A percentile compares a stretch with the other conserved stretches of the same genome.
Evolutionary conservation across 2,797 vertebrate species (phyloP).

Genomic region (Sibirionetta formosa): DNA sequence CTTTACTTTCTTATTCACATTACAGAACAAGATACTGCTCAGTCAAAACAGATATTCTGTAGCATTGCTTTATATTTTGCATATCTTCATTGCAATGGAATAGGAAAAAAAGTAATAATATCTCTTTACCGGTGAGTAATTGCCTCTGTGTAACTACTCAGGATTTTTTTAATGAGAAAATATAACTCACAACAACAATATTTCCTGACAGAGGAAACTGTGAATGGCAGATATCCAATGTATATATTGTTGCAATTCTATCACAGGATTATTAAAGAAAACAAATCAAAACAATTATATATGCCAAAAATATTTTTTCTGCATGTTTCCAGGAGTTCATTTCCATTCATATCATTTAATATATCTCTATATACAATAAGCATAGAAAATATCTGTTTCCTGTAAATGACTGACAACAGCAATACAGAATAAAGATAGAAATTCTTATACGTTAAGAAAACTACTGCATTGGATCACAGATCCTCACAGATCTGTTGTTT

Average conservation of each 20-base stretch:
- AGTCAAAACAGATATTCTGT: not conserved
- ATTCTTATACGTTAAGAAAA: not conserved
- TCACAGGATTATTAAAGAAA: not conserved
- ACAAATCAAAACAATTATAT: not conserved
- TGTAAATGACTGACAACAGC: not conserved
- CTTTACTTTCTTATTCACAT: not conserved
- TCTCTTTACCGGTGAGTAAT: not conserved
- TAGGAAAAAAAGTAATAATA: not conserved
- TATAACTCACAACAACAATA: not conserved
- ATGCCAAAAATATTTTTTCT: not conserved
- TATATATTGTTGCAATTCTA: not conserved
- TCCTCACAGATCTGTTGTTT: not conserved
- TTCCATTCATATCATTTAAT: not conserved
- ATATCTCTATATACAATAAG: not conserved
- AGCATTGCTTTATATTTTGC: not conserved
- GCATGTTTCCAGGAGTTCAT: not conserved
- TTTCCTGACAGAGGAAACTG: not conserved
- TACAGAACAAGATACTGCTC: not conserved
- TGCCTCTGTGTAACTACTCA: not conserved
- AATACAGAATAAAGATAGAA: not conserved
- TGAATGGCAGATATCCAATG: not conserved
- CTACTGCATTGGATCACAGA: not conserved
- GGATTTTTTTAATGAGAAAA: not conserved
- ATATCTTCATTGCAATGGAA: not conserved
- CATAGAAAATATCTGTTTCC: not conserved